These are phyloP conservation scores for Drosophila equinoxialis DNA, from an alignment of 1,140 invertebrate genomes.

Conservation along the genomic window DNA sequence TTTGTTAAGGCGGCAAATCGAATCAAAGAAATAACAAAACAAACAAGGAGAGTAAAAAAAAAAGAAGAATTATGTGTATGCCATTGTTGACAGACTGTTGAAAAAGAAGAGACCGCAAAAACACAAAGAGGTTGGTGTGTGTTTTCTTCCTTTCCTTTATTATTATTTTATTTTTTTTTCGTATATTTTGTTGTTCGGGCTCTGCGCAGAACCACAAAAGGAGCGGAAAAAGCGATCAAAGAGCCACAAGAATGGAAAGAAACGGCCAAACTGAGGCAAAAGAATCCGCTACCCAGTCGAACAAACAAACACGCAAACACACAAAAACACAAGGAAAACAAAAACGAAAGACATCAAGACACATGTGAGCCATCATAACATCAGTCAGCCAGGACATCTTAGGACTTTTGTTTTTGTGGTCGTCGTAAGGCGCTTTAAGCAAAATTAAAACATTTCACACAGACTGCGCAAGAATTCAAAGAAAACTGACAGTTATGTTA, in stretches of 20 bases:
- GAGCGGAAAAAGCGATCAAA: conserved; percentile 80
- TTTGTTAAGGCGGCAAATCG: conserved; percentile 73
- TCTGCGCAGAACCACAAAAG: conserved; percentile 47
- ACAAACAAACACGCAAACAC: conserved; percentile 41
- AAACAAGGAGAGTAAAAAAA: conserved; percentile 64
- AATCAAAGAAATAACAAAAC: conserved; percentile 79
- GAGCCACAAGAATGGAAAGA: conserved; percentile 45
- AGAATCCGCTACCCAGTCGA: conserved; percentile 37
- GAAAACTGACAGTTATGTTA: conserved; percentile 34
- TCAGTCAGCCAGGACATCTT: conserved; percentile 62
- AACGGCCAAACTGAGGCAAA: conserved; percentile 17
- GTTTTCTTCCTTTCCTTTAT: conserved; percentile 26
- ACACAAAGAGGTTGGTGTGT: conserved; percentile 57
- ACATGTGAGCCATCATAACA: conserved; percentile 21
- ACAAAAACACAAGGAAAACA: conserved; percentile 21
- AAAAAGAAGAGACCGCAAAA: conserved; percentile 51
- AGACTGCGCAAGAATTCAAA: conserved; percentile 29
- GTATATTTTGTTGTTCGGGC: neutral
- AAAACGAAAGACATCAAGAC: conserved; percentile 7
- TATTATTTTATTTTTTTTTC: neutral
- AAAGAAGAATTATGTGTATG: conserved; percentile 42
- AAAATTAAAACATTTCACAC: conserved; percentile 63
- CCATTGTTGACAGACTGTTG: conserved; percentile 50
- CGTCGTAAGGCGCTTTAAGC: conserved; percentile 72
- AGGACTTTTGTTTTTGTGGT: conserved; percentile 57